A percentile compares a stretch with the other conserved stretches of the same genome.
These are phyloP conservation scores for Drosophila macrothrix DNA, from an alignment of 2,888 invertebrate genomes.

Conservation along the genomic window DNA sequence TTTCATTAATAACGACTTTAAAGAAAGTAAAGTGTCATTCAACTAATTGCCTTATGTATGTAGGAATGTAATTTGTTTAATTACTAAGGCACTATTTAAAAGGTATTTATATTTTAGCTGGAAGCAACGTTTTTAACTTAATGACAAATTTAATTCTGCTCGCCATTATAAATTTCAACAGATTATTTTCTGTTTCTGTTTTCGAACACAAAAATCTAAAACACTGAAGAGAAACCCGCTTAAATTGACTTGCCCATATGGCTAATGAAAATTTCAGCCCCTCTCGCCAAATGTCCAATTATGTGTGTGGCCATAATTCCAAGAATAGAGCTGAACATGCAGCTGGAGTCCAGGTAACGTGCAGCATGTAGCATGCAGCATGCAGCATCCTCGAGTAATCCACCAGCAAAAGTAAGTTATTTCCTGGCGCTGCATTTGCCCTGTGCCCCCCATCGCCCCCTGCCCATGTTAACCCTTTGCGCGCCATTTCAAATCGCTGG, in stretches of 20 bases:
- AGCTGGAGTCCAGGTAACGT: constrained; percentile 12
- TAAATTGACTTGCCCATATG: constrained; percentile 21
- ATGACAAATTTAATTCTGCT: neutral
- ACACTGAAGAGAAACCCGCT: neutral
- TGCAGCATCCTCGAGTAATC: constrained; percentile 38
- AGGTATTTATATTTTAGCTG: neutral
- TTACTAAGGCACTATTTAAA: neutral
- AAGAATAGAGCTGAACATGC: constrained; percentile 31
- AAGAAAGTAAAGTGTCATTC: constrained; percentile 5
- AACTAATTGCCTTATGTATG: neutral
- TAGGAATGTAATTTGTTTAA: neutral
- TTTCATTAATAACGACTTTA: constrained; percentile 5
- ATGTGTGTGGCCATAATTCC: constrained; percentile 33
- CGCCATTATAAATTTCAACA: no score
- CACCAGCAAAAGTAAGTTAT: constrained; percentile 72
- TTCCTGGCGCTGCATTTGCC: constrained; percentile 69
- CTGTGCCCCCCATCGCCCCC: neutral
- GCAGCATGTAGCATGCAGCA: constrained; percentile 13
- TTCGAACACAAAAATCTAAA: neutral
- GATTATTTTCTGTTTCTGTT: neutral
- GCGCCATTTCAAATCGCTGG: constrained; percentile 61
- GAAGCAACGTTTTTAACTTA: constrained; percentile 10
- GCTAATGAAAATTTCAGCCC: constrained; percentile 19
- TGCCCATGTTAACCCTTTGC: neutral
- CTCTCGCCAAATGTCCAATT: constrained; percentile 36